Conservation (phyloP, 2,113 vertebrate species). For the Aegypius monachus region DNA sequence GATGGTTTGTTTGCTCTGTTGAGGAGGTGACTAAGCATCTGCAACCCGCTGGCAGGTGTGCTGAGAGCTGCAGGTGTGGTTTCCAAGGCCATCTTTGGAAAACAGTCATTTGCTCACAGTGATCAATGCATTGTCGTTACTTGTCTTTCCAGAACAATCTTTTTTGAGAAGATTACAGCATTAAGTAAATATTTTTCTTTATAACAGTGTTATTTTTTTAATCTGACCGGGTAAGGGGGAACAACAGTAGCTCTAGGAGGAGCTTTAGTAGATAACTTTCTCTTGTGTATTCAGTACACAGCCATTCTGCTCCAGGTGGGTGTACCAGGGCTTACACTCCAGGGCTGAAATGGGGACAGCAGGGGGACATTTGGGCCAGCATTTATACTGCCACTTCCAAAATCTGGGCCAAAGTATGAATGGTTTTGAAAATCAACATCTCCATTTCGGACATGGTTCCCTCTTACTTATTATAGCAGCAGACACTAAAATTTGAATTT, state of each 20-base stretch:
- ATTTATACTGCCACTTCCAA: background rate
- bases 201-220: background rate
- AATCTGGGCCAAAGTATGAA: background rate
- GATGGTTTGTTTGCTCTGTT: background rate
- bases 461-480: background rate
- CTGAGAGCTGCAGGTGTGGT: background rate
- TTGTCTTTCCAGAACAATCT: background rate
- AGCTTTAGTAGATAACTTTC: background rate
- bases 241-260: background rate
- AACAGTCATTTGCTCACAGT: background rate
- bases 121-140: background rate
- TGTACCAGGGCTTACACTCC: background rate
- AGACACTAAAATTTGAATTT: background rate
- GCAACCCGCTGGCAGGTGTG: background rate
- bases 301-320: fast-evolving
- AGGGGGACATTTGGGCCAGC: background rate
- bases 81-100: background rate
- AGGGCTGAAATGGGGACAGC: background rate
- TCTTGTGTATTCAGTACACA: fast-evolving
- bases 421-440: background rate
- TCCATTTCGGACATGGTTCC: background rate
- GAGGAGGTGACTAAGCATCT: background rate
- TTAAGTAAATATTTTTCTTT: background rate
- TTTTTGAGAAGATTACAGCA: background rate
- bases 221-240: background rate